Evolutionary conservation across 1,140 invertebrate genomes (phyloP), one percentile per base, ranked within the genome.

Genomic region (Macrobrachium nipponense): DNA sequence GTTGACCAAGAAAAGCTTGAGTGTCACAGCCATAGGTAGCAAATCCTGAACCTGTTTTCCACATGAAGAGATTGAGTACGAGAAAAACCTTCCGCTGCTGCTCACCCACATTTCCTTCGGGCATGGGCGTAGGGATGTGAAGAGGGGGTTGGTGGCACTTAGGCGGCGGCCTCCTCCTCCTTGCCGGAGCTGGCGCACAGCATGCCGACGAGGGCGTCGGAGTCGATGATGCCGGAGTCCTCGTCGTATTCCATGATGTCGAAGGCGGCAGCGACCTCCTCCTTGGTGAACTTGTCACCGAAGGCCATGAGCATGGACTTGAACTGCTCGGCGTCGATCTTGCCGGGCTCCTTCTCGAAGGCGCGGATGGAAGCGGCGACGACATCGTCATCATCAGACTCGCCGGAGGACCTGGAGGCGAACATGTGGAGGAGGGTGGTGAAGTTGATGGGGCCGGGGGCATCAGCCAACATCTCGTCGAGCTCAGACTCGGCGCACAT

Each of bases 351-450:
- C 92, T 99, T 98, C 92, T 99, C 97, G 93, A 98, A 99, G 92
- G 97, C 96, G 92, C 95, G 96, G 94, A 99, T 99, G 90, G 98
- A 97, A 91, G 95, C 95, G 91, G 97, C 95, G 90, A 99, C 96
- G 89, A 97, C 96, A 80, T 98, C 96, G 91, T 99, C 98, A 86
- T 98, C 97, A 92, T 99, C 88, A 61, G 80, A 79, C 75, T 89
- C 89, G 15, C 89, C 89, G 51, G 89, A 88, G 85, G 89, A 87
- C 79, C 89, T 90, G 87, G 94, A 95, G 91, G 96, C 97, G 93
- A 98, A 98, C 87, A 98, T 94, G 90, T 95, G 96, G 89, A 98
- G 93, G 91, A 98, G 94, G 97, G 83, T 80, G 83, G 83, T 86
- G 83, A 86, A 86, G 83, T 86, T 86, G 68, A 86, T 86, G 64